Evolutionary conservation across 1,140 invertebrate species (phyloP), one percentile per base, ranked within the genome.

Genomic region (Cardiocondyla obscurior): DNA sequence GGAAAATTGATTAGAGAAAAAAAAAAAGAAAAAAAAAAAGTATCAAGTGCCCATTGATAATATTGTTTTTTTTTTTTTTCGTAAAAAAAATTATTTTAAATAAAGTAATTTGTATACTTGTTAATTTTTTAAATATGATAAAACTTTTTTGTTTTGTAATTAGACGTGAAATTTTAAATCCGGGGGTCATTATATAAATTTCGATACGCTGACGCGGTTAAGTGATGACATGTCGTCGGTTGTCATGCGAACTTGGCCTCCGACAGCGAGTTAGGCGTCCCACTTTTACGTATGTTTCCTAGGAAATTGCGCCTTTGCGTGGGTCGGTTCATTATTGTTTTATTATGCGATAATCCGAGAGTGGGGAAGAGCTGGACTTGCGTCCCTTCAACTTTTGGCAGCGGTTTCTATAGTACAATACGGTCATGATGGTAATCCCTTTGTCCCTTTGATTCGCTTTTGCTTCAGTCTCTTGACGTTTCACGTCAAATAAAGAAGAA

Each of bases 291-390:
- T 73, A 73, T 1, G 28, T 36, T 65, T 33, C 12, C 39, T 62
- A 44, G 28, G 16, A 76, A 76, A 76, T 64, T 49, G 7, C 19
- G 14, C 49, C 2, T 53, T 64, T 14, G 73, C 58, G 57, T 76
- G 58, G 12, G 42, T 64, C 28, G 30, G 33, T 76, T 76, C 12
- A 76, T 64, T 76, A 76, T 76, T 64, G 28, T 64, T 64, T 76
- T 19, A 65, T 76, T 65, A 51, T 76, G 44, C 22, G 42, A 76
- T 76, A 76, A 76, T 76, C 42, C 57, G 42, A 46, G 30, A 76
- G 16, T 28, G 28, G 65, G 2, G 4, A 1, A 12, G 5, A n/a
- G 6, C 4, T 2, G 25, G 19, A 28, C 3, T 74, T 74, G 4
- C 46, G 12, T 49, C 22, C 19, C 42, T 64, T 76, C 33, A 8